A percentile compares a stretch with the other conserved stretches of the same genome.
phyloP scores from a whole-genome alignment of 1,140 invertebrate species.

The Pogonomyrmex barbatus region DNA sequence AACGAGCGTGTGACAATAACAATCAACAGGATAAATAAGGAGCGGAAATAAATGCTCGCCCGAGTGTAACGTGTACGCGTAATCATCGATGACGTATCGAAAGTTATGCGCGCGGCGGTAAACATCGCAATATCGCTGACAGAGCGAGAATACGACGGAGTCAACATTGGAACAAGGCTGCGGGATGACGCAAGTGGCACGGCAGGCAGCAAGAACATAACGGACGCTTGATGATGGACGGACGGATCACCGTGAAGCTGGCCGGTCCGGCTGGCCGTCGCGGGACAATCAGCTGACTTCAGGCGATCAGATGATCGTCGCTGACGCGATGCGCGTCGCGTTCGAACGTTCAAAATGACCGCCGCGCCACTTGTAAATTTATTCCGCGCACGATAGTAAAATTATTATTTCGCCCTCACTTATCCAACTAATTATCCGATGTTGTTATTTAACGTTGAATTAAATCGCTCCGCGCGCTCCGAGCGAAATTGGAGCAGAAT shows the following conservation, averaged over 20 bases:
- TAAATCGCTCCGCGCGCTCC: no score
- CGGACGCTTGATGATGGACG: background rate
- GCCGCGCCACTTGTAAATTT: background rate
- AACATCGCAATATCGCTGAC: slow-evolving; percentile 1
- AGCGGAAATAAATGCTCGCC: background rate
- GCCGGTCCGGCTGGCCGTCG: background rate
- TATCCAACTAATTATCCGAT: no score
- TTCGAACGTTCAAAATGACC: background rate
- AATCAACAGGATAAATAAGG: background rate
- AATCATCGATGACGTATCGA: slow-evolving; percentile 11
- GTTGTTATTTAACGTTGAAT: background rate
- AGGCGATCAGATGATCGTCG: background rate
- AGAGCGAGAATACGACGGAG: background rate
- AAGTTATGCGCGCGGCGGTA: background rate
- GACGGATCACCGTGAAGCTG: background rate
- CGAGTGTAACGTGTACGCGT: background rate
- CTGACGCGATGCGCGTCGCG: background rate
- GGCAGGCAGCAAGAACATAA: background rate
- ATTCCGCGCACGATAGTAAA: background rate
- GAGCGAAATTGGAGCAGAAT: no score
- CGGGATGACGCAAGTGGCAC: slow-evolving; percentile 4
- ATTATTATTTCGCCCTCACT: background rate
- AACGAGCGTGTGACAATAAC: background rate
- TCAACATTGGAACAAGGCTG: slow-evolving; percentile 4
- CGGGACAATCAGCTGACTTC: background rate